A percentile compares a stretch with the other conserved stretches of the same genome.
Conservation (phyloP, 2,888 invertebrate species). For the Melinopterus prodromus region DNA sequence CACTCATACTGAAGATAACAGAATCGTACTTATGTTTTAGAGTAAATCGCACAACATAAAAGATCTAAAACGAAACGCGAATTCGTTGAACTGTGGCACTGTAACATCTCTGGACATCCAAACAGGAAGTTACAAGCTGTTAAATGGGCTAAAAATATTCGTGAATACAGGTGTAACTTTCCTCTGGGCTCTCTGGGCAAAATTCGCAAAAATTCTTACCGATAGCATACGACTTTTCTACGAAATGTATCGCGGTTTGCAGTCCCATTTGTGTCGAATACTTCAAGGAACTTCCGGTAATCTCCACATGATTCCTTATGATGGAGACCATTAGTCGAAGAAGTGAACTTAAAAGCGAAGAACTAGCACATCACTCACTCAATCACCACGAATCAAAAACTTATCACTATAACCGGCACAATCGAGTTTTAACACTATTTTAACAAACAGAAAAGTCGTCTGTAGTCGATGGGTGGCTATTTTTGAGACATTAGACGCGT, state of each 20-base stretch:
- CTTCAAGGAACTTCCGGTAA: conserved; percentile 44
- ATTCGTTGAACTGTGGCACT: not conserved
- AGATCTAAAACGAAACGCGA: not conserved
- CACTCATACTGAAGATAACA: not conserved
- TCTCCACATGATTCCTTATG: conserved; percentile 52
- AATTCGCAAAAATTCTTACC: conserved; percentile 39
- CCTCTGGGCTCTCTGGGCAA: conserved; percentile 17
- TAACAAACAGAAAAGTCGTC: conserved; percentile 7
- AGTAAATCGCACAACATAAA: not conserved
- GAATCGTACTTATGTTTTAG: not conserved
- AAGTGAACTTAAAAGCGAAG: not conserved
- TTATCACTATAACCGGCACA: not conserved
- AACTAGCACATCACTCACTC: not conserved
- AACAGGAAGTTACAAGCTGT: not conserved
- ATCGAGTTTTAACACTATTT: not conserved
- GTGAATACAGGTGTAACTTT: not conserved
- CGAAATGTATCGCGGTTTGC: conserved; percentile 60
- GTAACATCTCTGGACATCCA: not conserved
- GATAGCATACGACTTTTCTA: conserved; percentile 53
- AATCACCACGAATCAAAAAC: not conserved
- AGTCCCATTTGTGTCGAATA: conserved; percentile 60
- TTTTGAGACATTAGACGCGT: conserved; percentile 13
- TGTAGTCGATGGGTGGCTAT: not conserved
- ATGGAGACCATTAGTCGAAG: conserved; percentile 41
- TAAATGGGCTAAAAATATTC: not conserved